These are phyloP conservation scores for Microtus pennsylvanicus DNA, from an alignment of 2,113 vertebrate species.

Conservation along the genomic window DNA sequence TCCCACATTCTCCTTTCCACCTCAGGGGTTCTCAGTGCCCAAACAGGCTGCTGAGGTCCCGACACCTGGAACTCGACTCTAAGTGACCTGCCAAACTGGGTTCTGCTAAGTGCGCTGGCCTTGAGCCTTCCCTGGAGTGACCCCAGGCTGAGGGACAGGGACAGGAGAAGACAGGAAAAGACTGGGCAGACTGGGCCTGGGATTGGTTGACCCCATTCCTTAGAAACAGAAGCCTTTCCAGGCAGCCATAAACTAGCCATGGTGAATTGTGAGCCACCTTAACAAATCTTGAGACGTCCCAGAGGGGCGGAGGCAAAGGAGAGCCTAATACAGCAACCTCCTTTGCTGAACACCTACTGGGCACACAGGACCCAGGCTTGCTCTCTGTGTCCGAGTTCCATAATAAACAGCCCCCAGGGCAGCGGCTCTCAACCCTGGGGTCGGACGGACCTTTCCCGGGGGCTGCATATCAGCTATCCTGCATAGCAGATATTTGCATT, in stretches of 20 bases:
- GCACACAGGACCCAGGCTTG: neutral
- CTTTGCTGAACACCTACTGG: neutral
- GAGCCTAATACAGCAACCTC: neutral
- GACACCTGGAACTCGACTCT: constrained; percentile 20
- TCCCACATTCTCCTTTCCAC: neutral
- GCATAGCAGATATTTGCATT: neutral
- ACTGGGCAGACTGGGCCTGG: neutral
- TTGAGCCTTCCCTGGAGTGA: constrained; percentile 65
- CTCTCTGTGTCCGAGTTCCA: neutral
- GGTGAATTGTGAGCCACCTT: neutral
- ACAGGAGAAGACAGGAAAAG: constrained; percentile 5
- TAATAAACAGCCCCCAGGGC: neutral
- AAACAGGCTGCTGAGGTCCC: neutral
- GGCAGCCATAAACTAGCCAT: neutral
- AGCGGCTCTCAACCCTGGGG: neutral
- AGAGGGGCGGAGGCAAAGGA: neutral
- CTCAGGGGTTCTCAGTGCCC: neutral
- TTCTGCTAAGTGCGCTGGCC: neutral
- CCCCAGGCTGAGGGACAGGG: constrained; percentile 34
- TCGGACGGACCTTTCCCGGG: neutral
- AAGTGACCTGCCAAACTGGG: neutral
- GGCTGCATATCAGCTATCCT: neutral
- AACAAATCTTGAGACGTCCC: neutral
- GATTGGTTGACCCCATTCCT: constrained; percentile 74
- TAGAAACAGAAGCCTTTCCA: constrained; percentile 64